phyloP scores from a whole-genome alignment of 1,140 invertebrate genomes.

The Pseudomyrmex cubaensis region DNA sequence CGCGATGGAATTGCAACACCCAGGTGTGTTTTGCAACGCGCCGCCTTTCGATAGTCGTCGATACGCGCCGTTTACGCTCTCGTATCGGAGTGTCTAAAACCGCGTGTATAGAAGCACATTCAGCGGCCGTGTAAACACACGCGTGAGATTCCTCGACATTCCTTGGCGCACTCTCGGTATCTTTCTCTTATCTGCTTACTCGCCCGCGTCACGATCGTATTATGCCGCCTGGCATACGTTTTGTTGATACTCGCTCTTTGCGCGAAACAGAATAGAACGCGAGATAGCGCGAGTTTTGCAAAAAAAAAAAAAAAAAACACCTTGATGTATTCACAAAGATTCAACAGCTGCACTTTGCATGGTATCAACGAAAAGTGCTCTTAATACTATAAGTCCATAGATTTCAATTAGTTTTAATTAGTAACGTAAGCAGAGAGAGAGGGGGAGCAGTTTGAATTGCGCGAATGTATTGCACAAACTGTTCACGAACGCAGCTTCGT shows the following conservation, averaged over 20 bases:
- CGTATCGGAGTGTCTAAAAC: slow-evolving; percentile 68
- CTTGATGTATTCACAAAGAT: background rate
- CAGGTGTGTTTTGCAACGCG: slow-evolving; percentile 71
- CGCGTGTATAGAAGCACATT: slow-evolving; percentile 65
- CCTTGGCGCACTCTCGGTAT: slow-evolving; percentile 21
- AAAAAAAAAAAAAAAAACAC: background rate
- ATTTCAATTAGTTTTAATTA: too few species aligned
- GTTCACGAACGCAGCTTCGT: too few species aligned
- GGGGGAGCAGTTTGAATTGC: too few species aligned
- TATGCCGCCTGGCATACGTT: slow-evolving; percentile 21
- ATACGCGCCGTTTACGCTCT: slow-evolving; percentile 66
- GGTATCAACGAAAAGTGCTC: background rate
- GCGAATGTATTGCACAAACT: too few species aligned
- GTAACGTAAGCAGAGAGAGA: too few species aligned
- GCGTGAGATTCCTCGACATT: slow-evolving; percentile 51
- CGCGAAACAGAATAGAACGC: background rate
- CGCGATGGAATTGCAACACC: slow-evolving; percentile 65
- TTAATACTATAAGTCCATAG: background rate
- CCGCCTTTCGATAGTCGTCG: slow-evolving; percentile 67
- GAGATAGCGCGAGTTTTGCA: background rate
- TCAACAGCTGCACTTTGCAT: background rate
- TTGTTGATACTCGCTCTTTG: background rate
- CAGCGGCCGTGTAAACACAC: slow-evolving; percentile 68
- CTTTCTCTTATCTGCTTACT: slow-evolving; percentile 45
- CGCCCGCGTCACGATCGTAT: background rate